Percentiles rank a stretch among this genome's conserved stretches.
Evolutionary conservation across 1,140 invertebrate species (phyloP).

Genomic region (Trichogramma pretiosum): DNA sequence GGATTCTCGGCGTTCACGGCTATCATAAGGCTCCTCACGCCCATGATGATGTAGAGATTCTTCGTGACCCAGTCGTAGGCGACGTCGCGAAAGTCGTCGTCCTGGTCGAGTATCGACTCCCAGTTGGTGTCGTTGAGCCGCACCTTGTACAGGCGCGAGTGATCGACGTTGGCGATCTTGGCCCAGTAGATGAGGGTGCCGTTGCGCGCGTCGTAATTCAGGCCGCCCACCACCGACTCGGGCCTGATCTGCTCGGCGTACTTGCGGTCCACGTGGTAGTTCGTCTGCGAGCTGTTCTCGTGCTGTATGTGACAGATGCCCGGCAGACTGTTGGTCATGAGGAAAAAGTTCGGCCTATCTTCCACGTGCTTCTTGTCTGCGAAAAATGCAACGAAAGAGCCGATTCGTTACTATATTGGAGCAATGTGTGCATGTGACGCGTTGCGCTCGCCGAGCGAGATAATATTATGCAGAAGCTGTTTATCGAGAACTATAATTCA

Average conservation of each 20-base stretch:
- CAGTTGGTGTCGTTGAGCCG: conserved; percentile 14
- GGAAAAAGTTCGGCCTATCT: conserved; percentile 8
- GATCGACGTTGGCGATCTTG: conserved; percentile 15
- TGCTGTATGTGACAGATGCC: conserved; percentile 11
- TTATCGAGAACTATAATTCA: too few species aligned
- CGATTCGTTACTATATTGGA: too few species aligned
- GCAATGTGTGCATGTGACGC: too few species aligned
- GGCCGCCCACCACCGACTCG: conserved; percentile 10
- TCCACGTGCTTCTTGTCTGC: conserved; percentile 13
- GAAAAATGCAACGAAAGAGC: neutral
- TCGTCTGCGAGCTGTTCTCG: conserved; percentile 8
- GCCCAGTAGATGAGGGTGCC: conserved; percentile 10
- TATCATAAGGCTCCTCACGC: conserved; percentile 8
- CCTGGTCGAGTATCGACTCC: conserved; percentile 8
- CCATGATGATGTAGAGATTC: conserved; percentile 16
- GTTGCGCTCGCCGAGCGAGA: too few species aligned
- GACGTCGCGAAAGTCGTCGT: conserved; percentile 15
- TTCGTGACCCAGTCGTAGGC: conserved; percentile 14
- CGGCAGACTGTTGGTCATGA: conserved; percentile 10
- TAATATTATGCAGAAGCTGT: too few species aligned
- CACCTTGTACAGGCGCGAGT: conserved; percentile 12
- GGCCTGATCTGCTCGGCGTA: conserved; percentile 12
- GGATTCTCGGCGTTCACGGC: conserved; percentile 8
- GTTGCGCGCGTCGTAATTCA: conserved; percentile 11
- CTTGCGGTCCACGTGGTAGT: conserved; percentile 11